A percentile compares a stretch with the other conserved stretches of the same genome.
These are phyloP conservation scores for Eclectus roratus DNA, from an alignment of 2,113 vertebrate species.

Conservation along the genomic window DNA sequence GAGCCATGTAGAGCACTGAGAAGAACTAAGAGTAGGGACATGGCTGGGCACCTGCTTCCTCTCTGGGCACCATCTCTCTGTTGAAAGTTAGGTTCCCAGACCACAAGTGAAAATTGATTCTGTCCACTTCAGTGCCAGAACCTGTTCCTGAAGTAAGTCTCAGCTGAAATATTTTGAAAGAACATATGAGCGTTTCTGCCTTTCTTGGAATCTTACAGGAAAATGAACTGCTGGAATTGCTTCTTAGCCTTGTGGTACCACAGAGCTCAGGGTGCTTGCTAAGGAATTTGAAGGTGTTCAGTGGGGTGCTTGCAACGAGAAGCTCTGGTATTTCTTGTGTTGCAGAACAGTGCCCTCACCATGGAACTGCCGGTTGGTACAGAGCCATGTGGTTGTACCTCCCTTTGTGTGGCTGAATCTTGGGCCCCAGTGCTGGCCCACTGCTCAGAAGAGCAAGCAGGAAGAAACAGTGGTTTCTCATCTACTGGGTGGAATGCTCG, in stretches of 20 bases:
- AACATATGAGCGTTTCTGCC: not conserved
- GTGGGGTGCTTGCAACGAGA: not conserved
- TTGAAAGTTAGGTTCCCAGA: not conserved
- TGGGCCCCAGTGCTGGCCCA: not conserved
- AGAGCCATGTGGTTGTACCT: not conserved
- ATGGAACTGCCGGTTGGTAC: accelerated
- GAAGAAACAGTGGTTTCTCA: not conserved
- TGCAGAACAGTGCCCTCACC: not conserved
- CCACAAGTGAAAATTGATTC: not conserved
- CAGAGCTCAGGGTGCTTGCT: not conserved
- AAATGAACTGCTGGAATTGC: not conserved
- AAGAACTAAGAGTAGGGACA: not conserved
- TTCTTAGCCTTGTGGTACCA: not conserved
- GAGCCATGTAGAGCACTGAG: accelerated
- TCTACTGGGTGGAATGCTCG: not conserved
- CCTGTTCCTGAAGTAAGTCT: not conserved
- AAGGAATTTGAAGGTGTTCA: not conserved
- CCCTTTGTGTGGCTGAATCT: not conserved
- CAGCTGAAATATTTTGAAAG: not conserved
- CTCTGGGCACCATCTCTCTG: not conserved
- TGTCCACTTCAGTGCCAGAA: not conserved
- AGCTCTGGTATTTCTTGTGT: not conserved
- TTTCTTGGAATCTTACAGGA: not conserved
- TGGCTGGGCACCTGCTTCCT: not conserved
- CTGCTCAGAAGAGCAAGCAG: not conserved